phyloP scores from a whole-genome alignment of 2,888 invertebrate genomes.

The Coleophora deauratella region DNA sequence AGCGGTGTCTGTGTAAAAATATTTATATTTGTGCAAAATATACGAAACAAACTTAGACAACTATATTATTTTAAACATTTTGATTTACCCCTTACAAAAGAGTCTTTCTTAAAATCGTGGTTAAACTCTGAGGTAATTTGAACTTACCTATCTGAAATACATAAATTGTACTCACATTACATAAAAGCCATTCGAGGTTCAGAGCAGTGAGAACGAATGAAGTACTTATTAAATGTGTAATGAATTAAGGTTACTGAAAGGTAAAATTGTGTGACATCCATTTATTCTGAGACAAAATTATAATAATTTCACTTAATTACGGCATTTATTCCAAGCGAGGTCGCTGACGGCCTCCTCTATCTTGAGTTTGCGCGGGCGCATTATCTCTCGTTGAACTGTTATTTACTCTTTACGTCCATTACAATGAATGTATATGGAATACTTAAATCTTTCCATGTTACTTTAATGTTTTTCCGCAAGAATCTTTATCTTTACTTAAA shows the following conservation, averaged over 20 bases:
- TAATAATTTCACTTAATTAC: conserved; percentile 72
- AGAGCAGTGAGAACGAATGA: too few species aligned
- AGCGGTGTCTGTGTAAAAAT: too few species aligned
- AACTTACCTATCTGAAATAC: too few species aligned
- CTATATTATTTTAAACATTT: too few species aligned
- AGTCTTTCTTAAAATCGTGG: too few species aligned
- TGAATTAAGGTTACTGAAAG: neutral
- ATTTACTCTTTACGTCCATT: conserved; percentile 32
- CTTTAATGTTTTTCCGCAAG: conserved; percentile 31
- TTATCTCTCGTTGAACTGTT: conserved; percentile 34
- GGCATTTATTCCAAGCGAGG: conserved; percentile 61
- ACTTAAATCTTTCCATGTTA: conserved; percentile 52
- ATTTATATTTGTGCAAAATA: too few species aligned
- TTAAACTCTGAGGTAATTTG: too few species aligned
- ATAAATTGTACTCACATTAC: too few species aligned
- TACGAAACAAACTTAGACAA: too few species aligned
- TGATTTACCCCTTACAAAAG: too few species aligned
- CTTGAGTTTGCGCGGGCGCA: conserved; percentile 31
- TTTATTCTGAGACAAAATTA: conserved; percentile 63
- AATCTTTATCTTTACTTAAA: conserved; percentile 13
- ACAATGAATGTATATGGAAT: conserved; percentile 50
- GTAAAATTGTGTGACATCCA: conserved; percentile 43
- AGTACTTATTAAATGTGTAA: neutral
- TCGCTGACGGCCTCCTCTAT: conserved; percentile 38
- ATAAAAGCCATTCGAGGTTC: neutral